Evolutionary conservation across 2,113 vertebrate species (phyloP).

Genomic region (Petaurus breviceps): DNA sequence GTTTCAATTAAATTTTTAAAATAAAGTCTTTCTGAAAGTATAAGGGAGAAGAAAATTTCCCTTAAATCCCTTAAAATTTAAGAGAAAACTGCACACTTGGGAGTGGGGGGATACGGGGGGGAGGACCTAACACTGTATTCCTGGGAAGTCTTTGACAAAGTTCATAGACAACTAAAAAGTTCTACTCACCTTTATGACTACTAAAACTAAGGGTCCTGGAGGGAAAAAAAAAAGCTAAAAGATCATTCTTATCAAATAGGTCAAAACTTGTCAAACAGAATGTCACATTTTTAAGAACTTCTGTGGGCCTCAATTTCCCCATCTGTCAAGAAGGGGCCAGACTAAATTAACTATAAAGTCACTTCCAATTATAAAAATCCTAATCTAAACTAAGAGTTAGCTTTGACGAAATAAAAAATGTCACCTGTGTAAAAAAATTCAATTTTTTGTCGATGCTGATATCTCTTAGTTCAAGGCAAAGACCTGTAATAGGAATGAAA

Average conservation of each 20-base stretch:
- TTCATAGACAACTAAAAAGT: background rate
- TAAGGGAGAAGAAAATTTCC: background rate
- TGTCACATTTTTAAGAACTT: background rate
- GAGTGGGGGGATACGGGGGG: too few species aligned
- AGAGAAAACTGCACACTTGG: background rate
- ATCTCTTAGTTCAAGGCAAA: background rate
- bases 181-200: too few species aligned
- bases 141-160: background rate
- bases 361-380: background rate
- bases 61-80: background rate
- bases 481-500: too few species aligned
- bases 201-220: too few species aligned
- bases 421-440: background rate
- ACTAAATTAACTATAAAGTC: background rate
- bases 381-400: background rate
- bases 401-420: background rate
- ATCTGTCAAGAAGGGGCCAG: background rate
- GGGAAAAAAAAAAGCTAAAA: background rate
- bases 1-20: background rate
- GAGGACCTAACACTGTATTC: background rate
- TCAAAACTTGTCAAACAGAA: background rate
- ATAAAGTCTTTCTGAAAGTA: background rate
- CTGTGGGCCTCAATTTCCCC: background rate
- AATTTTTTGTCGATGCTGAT: background rate
- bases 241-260: background rate